phyloP scores from a whole-genome alignment of 2,113 vertebrate species.

The Strix uralensis region DNA sequence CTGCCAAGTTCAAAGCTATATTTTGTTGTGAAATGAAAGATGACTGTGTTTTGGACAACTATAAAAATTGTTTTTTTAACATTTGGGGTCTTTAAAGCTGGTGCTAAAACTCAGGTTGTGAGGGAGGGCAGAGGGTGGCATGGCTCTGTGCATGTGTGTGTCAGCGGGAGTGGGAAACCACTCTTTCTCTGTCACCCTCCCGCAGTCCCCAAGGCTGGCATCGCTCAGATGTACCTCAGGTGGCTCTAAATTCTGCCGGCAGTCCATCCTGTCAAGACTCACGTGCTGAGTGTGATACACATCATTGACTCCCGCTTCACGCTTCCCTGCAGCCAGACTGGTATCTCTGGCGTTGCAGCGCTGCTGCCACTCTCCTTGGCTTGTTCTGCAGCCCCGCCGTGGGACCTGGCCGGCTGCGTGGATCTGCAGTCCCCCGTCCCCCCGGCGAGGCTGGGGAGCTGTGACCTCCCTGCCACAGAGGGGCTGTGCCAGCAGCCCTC shows the following conservation, averaged over 20 bases:
- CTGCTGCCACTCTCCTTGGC: neutral
- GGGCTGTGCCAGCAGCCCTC: neutral
- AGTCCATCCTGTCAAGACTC: neutral
- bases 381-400: accelerated
- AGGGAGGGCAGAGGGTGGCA: neutral
- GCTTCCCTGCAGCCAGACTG: accelerated
- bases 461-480: accelerated
- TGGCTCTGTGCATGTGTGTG: neutral
- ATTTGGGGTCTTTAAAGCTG: neutral
- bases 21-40: neutral
- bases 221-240: neutral
- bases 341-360: neutral
- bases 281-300: accelerated
- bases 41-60: neutral
- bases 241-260: neutral
- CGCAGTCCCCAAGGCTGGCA: neutral
- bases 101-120: neutral
- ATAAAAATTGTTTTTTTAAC: neutral
- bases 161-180: neutral
- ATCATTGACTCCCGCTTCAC: neutral
- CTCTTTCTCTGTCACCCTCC: neutral
- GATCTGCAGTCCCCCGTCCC: no score
- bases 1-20: neutral
- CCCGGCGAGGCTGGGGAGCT: accelerated
- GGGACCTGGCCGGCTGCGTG: accelerated